These are phyloP conservation scores for Oxycera nigricornis DNA, from an alignment of 2,888 invertebrate species.

Conservation along the genomic window DNA sequence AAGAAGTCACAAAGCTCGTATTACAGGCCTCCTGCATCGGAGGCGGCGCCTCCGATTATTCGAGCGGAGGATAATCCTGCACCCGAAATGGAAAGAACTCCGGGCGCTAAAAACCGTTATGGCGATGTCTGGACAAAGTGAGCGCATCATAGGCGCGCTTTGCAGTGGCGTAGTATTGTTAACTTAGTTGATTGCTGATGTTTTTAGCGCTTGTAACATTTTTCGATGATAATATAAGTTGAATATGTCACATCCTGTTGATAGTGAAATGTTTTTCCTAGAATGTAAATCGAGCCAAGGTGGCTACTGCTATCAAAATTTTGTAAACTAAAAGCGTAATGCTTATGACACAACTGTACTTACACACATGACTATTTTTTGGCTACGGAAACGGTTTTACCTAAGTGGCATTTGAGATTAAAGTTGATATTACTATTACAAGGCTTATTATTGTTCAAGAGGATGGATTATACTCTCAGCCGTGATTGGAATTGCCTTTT, in stretches of 20 bases:
- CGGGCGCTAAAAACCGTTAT: constrained; percentile 56
- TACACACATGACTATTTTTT: no score
- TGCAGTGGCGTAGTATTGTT: background rate
- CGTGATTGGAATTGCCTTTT: no score
- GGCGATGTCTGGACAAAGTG: constrained; percentile 60
- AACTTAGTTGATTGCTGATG: background rate
- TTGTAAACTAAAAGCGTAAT: no score
- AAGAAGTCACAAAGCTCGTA: constrained; percentile 55
- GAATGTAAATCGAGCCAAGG: no score
- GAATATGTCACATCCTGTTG: background rate
- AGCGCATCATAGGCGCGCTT: background rate
- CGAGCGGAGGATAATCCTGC: constrained; percentile 24
- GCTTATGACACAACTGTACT: no score
- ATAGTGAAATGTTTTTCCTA: no score
- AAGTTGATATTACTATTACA: no score
- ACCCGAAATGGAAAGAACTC: background rate
- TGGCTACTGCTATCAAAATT: no score
- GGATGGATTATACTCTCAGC: no score
- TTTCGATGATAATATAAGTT: background rate
- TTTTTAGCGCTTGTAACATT: background rate
- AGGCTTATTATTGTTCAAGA: no score
- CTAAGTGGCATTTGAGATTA: no score
- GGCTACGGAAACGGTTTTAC: no score
- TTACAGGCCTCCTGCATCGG: constrained; percentile 51
- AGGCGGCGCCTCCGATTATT: constrained; percentile 51